Base-by-base conservation (phyloP, 1,140 invertebrate species). In the Sarcophaga peregrina region DNA sequence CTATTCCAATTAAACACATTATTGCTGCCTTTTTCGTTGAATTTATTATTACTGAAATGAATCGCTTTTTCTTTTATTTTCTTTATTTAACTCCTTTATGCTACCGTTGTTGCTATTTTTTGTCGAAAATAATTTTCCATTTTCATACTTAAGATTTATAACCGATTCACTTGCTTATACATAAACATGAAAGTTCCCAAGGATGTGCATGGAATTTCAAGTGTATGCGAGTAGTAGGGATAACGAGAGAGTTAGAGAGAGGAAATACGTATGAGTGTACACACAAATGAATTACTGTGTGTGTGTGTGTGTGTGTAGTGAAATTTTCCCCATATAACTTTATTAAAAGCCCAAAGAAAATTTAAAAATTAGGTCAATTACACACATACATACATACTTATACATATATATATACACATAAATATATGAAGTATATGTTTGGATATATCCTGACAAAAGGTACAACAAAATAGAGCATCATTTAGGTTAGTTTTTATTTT, bases 191-290 rank as follows among this genome's bases (percentile, higher is more conserved):
- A n/a, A 20, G 17, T 68, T 15, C 5, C 17, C 62, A 68, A 68
- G 62, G 62, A 68, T 68, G 8, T 68, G 62, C 20, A 68, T 68
- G 8, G 17, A 68, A 68, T 68, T 68, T 68, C 62, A 68, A 68
- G 62, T 68, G 62, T 68, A 68, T 25, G 20, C 20, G 50, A 52
- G 50, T 68, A 68, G 58, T 68, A 37, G 25, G 62, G n/a, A 25
- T 6, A 9, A 68, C 11, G 10, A 68, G 6, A 20, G 17, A 25
- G 10, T 20, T 68, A 68, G n/a, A 68, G n/a, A 68, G 20, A 68
- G 62, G 62, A 68, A 4, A n/a, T 20, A 4, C 1, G 4, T 37
- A 37, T 37, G 25, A 37, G 25, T 37, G 58, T 7, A 68, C 9
- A 68, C 62, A 68, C 20, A 68, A 68, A 68, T 25, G 25, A 37